Conservation (phyloP, 2,888 invertebrate genomes). For the Melanostoma mellinum region DNA sequence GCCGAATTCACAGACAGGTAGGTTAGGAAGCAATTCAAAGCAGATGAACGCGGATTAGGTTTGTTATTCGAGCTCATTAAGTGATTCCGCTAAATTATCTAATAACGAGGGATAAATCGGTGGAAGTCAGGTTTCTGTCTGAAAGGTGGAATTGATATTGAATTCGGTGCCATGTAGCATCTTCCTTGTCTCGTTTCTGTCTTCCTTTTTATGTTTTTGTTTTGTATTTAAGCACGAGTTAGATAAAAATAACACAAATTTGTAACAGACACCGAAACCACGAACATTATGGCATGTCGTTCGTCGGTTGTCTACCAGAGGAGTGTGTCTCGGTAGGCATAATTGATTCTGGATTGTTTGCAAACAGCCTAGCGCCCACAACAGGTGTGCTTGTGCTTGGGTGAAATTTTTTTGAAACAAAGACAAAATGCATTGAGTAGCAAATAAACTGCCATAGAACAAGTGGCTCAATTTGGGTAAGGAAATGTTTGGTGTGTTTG, state of each 20-base stretch:
- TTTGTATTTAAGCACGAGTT: conserved; percentile 35
- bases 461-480: no score
- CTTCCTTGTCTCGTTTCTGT: conserved; percentile 17
- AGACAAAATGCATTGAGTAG: no score
- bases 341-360: conserved; percentile 21
- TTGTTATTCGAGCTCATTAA: conserved; percentile 61
- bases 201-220: conserved; percentile 27
- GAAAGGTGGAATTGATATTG: conserved; percentile 35
- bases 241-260: conserved; percentile 31
- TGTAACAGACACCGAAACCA: conserved; percentile 2
- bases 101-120: conserved; percentile 67
- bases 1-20: conserved; percentile 12
- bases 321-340: conserved; percentile 19
- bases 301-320: not conserved
- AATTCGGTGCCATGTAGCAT: conserved; percentile 38
- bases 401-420: not conserved
- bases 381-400: conserved; percentile 8
- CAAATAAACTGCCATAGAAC: no score
- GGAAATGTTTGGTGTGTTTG: no score
- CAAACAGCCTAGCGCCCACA: not conserved
- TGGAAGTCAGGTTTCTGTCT: conserved; percentile 7
- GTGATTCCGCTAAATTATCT: conserved; percentile 66
- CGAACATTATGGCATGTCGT: not conserved
- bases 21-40: conserved; percentile 48
- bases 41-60: conserved; percentile 63